Conservation (phyloP, 2,888 invertebrate species). For the Adelognathus sp. region DNA sequence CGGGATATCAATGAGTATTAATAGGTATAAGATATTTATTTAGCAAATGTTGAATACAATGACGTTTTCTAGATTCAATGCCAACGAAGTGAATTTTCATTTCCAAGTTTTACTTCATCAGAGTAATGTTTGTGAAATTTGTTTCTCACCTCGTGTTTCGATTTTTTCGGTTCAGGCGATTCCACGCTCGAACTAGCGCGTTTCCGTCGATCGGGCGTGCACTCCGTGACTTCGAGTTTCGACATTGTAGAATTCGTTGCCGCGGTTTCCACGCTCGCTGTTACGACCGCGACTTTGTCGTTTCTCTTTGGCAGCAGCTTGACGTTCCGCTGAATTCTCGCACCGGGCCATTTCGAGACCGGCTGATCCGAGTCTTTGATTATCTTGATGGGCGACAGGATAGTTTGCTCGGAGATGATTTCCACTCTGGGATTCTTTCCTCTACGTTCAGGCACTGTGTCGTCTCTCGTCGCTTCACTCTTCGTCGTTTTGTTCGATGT, state of each 20-base stretch:
- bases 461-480: neutral
- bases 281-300: constrained; percentile 61
- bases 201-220: constrained; percentile 36
- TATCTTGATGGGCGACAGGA: constrained; percentile 72
- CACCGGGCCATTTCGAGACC: constrained; percentile 70
- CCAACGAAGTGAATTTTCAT: no score
- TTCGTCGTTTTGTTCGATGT: neutral
- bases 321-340: constrained; percentile 77
- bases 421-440: constrained; percentile 63
- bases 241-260: neutral
- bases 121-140: neutral
- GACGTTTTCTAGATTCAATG: no score
- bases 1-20: no score
- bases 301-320: constrained; percentile 76
- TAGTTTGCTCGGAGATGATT: constrained; percentile 76
- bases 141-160: constrained; percentile 66
- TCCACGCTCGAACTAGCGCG: neutral
- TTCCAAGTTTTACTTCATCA: neutral
- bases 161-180: constrained; percentile 61
- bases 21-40: no score
- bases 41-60: no score
- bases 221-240: constrained; percentile 6
- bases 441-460: constrained; percentile 49
- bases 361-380: constrained; percentile 62
- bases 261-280: constrained; percentile 10